These are phyloP conservation scores for Psilopsiagon aymara DNA, from an alignment of 2,113 vertebrate genomes.

Conservation along the genomic window DNA sequence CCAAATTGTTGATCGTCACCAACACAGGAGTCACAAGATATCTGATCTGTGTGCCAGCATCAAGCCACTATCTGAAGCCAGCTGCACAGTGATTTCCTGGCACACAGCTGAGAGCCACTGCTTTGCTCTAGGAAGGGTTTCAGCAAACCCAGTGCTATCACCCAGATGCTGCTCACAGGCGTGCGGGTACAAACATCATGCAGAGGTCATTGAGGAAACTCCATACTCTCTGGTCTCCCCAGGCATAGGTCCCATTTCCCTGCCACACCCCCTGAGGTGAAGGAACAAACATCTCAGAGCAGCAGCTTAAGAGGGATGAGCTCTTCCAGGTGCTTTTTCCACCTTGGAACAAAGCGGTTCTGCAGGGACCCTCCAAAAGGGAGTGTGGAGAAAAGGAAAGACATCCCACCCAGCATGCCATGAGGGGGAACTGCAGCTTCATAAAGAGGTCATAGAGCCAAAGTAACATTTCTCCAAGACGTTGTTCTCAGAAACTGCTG, in stretches of 20 bases:
- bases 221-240: not conserved
- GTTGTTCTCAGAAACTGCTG: not conserved
- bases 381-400: not conserved
- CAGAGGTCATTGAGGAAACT: not conserved
- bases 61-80: not conserved
- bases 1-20: not conserved
- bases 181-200: not conserved
- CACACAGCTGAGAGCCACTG: not conserved
- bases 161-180: not conserved
- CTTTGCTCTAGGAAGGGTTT: not conserved
- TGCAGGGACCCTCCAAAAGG: fast-evolving
- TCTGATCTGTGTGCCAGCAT: not conserved
- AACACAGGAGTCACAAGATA: not conserved
- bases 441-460: not conserved
- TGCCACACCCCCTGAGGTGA: not conserved
- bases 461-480: not conserved
- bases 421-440: not conserved
- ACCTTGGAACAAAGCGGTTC: not conserved
- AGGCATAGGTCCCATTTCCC: not conserved
- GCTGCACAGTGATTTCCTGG: not conserved
- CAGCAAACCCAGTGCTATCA: not conserved
- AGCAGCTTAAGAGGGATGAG: not conserved
- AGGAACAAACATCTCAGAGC: not conserved
- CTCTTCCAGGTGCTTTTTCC: not conserved
- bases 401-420: not conserved